Percentiles rank a stretch among this genome's conserved stretches.
Evolutionary conservation across 2,888 invertebrate species (phyloP).

Genomic region (Ennomos fuscantarius): DNA sequence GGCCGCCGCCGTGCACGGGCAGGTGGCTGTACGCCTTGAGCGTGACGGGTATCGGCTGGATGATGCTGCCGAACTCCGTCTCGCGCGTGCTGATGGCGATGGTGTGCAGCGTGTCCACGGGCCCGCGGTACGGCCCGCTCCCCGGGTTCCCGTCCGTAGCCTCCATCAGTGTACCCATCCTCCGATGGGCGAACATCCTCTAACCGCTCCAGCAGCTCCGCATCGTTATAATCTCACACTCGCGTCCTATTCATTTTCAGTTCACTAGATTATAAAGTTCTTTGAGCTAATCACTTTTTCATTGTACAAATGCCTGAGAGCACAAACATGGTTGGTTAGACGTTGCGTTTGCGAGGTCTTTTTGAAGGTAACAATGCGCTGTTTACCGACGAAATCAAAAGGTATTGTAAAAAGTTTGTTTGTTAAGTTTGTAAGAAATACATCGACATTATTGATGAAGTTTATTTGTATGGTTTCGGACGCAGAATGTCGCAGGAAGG

Average conservation of each 20-base stretch:
- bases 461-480: conserved; percentile 16
- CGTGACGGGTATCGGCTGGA: conserved; percentile 73
- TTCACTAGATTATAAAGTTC: conserved; percentile 12
- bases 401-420: conserved; percentile 45
- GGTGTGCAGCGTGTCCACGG: conserved; percentile 65
- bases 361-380: background rate
- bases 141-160: conserved; percentile 75
- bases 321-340: conserved; percentile 8
- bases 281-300: conserved; percentile 40
- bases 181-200: conserved; percentile 61
- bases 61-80: conserved; percentile 74
- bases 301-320: conserved; percentile 32
- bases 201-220: conserved; percentile 57
- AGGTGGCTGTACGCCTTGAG: conserved; percentile 69
- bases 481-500: conserved; percentile 10
- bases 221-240: conserved; percentile 59
- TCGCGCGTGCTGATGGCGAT: conserved; percentile 76
- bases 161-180: conserved; percentile 84
- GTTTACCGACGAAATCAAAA: conserved; percentile 25
- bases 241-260: conserved; percentile 56
- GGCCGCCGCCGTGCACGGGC: conserved; percentile 56
- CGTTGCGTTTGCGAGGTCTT: conserved; percentile 50
- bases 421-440: conserved; percentile 27
- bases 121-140: conserved; percentile 60
- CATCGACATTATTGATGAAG: conserved; percentile 39